Conservation (phyloP, 2,113 vertebrate genomes). For the Malurus alboscapulatus region DNA sequence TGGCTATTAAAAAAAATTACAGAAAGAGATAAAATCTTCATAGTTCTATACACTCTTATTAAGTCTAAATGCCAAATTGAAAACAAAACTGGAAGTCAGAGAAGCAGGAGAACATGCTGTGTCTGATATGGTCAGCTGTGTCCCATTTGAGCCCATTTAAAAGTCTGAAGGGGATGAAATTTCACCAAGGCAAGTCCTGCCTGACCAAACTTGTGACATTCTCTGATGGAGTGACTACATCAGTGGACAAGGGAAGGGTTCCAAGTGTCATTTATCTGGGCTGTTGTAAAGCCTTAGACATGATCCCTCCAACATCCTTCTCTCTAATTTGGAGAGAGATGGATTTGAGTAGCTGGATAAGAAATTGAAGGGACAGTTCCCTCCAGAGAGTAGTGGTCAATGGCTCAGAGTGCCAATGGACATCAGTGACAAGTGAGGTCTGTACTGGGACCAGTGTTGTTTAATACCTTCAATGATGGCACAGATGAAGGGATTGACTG, state of each 20-base stretch:
- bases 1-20: neutral
- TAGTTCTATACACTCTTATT: neutral
- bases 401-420: neutral
- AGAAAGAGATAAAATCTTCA: neutral
- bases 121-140: neutral
- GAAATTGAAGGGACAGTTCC: neutral
- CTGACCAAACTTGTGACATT: neutral
- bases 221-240: neutral
- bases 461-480: neutral
- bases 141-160: neutral
- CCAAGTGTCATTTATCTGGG: neutral
- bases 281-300: neutral
- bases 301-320: neutral
- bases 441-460: neutral
- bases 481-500: neutral
- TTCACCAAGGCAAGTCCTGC: neutral
- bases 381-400: neutral
- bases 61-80: neutral
- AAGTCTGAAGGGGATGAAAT: neutral
- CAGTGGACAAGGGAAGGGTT: neutral
- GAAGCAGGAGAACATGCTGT: neutral
- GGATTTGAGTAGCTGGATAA: neutral
- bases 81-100: neutral
- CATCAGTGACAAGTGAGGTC: neutral
- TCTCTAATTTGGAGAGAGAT: neutral